Percentiles rank a stretch among this genome's conserved stretches.
Conservation (phyloP, 2,113 vertebrate species). For the Athene cunicularia region DNA sequence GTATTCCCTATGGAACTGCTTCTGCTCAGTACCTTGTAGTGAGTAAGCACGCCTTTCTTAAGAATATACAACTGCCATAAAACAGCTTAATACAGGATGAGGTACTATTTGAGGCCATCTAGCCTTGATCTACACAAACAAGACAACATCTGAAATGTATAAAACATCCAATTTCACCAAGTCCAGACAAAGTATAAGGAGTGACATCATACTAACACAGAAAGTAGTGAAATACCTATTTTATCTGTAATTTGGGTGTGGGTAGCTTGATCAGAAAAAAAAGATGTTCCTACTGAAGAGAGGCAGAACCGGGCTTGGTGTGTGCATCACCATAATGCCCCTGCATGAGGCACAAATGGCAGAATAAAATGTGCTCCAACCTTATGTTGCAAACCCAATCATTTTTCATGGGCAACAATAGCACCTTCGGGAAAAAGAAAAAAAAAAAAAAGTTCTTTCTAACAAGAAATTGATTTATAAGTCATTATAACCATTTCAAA, state of each 20-base stretch:
- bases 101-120: background rate
- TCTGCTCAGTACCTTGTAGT: background rate
- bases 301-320: background rate
- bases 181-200: background rate
- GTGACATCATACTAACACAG: background rate
- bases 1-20: background rate
- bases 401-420: constrained; percentile 32
- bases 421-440: constrained; percentile 18
- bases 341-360: background rate
- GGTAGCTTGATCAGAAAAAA: background rate
- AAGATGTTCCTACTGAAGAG: background rate
- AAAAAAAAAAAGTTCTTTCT: constrained; percentile 16
- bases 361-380: constrained; percentile 15
- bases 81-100: background rate
- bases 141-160: background rate
- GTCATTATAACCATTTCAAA: constrained; percentile 32
- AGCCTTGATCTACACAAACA: background rate
- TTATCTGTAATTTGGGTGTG: background rate
- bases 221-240: background rate
- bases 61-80: background rate
- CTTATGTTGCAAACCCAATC: constrained; percentile 23
- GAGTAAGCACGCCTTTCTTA: constrained; percentile 12
- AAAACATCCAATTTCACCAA: background rate
- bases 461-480: constrained; percentile 58
- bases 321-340: background rate